These are phyloP conservation scores for Euzetes globulus DNA, from an alignment of 2,888 invertebrate genomes.

Conservation along the genomic window DNA sequence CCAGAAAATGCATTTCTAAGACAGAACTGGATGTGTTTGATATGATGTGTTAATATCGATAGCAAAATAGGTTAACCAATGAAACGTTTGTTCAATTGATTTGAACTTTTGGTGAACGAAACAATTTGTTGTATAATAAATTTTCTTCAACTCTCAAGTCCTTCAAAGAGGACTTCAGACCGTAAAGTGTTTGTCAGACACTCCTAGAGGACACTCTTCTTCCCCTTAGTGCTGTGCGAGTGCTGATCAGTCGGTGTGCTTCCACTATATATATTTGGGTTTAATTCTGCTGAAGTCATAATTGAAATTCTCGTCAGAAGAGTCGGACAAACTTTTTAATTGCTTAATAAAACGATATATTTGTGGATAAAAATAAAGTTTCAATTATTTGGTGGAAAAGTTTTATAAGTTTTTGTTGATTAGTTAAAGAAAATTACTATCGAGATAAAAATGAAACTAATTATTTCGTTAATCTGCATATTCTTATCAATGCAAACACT, in stretches of 20 bases:
- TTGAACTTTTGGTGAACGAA: not conserved
- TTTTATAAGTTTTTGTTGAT: too few species aligned
- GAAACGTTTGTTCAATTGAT: not conserved
- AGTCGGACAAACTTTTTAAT: not conserved
- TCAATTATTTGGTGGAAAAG: not conserved
- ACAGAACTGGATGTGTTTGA: not conserved
- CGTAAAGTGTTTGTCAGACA: not conserved
- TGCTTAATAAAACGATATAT: not conserved
- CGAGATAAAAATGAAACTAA: not conserved
- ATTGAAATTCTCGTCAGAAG: not conserved
- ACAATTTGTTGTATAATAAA: not conserved
- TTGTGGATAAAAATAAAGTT: not conserved
- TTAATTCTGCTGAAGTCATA: constrained; percentile 3
- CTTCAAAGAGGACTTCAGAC: constrained; percentile 20
- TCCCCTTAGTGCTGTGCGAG: not conserved
- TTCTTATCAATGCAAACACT: not conserved
- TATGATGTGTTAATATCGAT: not conserved
- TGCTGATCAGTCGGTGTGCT: not conserved
- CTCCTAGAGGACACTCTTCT: constrained; percentile 21
- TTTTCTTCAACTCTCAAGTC: not conserved
- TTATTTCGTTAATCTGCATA: not conserved
- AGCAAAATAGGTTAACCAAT: constrained; percentile 12
- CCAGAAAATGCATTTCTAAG: not conserved
- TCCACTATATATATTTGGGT: constrained; percentile 11
- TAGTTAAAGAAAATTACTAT: not conserved